Evolutionary conservation across 2,888 invertebrate species (phyloP).

Genomic region (Nasonia oneida): DNA sequence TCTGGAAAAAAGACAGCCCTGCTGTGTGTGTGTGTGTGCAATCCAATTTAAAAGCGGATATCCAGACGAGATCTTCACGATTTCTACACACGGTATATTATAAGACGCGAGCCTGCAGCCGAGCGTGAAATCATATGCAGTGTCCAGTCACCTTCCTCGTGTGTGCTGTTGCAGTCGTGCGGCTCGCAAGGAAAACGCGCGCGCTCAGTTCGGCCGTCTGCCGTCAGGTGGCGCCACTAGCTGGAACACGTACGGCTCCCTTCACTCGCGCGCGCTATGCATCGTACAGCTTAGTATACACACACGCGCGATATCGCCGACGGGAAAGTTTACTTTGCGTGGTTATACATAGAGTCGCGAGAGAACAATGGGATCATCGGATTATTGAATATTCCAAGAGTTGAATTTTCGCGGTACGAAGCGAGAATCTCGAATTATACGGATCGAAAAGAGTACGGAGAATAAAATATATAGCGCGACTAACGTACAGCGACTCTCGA

Average conservation of each 20-base stretch:
- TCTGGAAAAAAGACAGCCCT: background rate
- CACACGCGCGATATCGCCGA: conserved; percentile 1
- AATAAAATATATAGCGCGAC: background rate
- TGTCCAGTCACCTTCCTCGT: conserved; percentile 78
- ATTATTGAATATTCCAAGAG: conserved; percentile 7
- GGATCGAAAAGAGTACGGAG: background rate
- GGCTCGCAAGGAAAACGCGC: conserved; percentile 66
- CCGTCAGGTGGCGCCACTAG: conserved; percentile 70
- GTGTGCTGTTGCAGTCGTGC: conserved; percentile 56
- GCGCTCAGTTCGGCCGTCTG: background rate
- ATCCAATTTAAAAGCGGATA: conserved; percentile 79
- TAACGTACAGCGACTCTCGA: background rate
- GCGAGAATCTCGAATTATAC: too few relatives aligned
- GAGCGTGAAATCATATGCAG: conserved; percentile 79
- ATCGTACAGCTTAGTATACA: background rate
- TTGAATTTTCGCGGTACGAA: background rate
- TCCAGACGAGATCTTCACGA: conserved; percentile 79
- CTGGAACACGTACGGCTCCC: conserved; percentile 65
- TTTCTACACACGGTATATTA: conserved; percentile 77
- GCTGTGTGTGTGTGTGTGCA: conserved; percentile 55
- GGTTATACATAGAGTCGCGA: background rate
- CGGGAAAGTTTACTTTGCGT: conserved; percentile 44
- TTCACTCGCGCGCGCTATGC: conserved; percentile 18
- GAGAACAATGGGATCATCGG: conserved; percentile 21
- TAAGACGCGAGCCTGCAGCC: conserved; percentile 68